Evolutionary conservation across 2,113 vertebrate species (phyloP).

Genomic region (Indri indri): DNA sequence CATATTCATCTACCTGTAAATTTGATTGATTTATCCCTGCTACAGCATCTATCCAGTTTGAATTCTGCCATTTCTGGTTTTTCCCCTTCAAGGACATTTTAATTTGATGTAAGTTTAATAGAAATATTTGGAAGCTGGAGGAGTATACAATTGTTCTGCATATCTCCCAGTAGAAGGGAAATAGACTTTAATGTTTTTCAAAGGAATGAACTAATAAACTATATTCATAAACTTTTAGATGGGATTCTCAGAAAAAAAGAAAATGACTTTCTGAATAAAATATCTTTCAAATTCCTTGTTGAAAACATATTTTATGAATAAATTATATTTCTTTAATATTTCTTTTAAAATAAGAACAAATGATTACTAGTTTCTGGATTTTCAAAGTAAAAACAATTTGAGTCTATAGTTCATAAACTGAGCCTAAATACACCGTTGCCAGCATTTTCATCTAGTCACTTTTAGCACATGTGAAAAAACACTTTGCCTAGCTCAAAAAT

Average conservation of each 20-base stretch:
- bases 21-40: neutral
- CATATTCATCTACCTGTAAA: conserved; percentile 7
- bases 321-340: neutral
- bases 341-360: conserved; percentile 15
- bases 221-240: neutral
- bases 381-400: neutral
- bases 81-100: conserved; percentile 33
- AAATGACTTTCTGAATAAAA: conserved; percentile 19
- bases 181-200: conserved; percentile 2
- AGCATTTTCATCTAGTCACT: neutral
- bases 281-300: neutral
- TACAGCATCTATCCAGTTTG: neutral
- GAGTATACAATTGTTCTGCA: neutral
- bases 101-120: conserved; percentile 40
- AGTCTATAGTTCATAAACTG: neutral
- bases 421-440: neutral
- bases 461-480: neutral
- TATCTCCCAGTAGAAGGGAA: neutral
- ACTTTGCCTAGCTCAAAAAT: neutral
- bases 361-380: neutral
- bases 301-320: neutral
- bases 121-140: conserved; percentile 6
- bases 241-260: neutral
- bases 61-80: neutral
- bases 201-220: neutral